Base-by-base conservation (phyloP, 2,888 invertebrate species). In the Eumacrocentrus americanus region DNA sequence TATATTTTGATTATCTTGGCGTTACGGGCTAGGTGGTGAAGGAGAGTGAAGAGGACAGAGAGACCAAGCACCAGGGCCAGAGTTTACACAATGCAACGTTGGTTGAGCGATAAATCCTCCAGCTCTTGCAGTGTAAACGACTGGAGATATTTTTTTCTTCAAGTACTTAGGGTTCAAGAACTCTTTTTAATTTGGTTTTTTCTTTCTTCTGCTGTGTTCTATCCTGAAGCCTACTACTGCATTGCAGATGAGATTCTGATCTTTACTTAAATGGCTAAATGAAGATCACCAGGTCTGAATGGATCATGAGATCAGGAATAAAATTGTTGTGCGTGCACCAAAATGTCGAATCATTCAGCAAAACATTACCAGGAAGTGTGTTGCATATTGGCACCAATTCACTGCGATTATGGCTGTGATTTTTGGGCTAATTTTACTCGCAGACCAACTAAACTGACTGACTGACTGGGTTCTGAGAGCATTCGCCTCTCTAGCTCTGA, bases 51-150 rank as follows among this genome's bases (percentile, higher is more conserved):
- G 11, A 25, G 22, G 25, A 25, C 18, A 22, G 14, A 20, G 47
- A 35, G 18, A 16, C 25, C 16, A 54, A 50, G 44, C 29, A 57
- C 9, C 23, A 44, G 44, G 51, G 44, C 52, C 46, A 58, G 14
- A 40, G 58, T 58, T 58, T 58, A 58, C 58, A 58, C 52, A 58
- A 58, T 58, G 58, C 58, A 52, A 52, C 37, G 20, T 35, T 50
- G 22, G 29, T 50, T 35, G 12, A 44, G 52, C 29, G 58, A 58
- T 58, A 58, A 52, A 58, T 58, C 44, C 42, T 25, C n/a, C 34
- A 14, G 18, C 18, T 58, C 42, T 42, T 18, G 34, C 23, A 22
- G 12, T 44, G 18, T 40, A 25, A 25, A 25, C 23, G 22, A n/a
- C 23, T 25, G 12, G 23, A 25, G 22, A 12, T 25, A n/a, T 11